These are phyloP conservation scores for Notospermus geniculatus DNA, from an alignment of 1,140 invertebrate genomes.

Conservation along the genomic window DNA sequence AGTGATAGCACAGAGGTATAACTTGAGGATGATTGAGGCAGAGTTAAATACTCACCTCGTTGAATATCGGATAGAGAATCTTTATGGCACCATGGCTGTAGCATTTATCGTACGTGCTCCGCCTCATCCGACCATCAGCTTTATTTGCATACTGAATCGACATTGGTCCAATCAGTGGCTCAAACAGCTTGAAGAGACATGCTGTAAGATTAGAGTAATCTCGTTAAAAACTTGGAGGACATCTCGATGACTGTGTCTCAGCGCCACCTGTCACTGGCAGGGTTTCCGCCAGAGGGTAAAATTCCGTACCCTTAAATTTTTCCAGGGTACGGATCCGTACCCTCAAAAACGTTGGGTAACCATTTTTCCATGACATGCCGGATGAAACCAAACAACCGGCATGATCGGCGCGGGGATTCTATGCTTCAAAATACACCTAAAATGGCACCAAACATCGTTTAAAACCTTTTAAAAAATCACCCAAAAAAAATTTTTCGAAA, in stretches of 20 bases:
- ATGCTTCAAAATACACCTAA: too few relatives aligned
- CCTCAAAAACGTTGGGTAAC: too few relatives aligned
- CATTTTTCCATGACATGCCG: too few relatives aligned
- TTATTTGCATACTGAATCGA: constrained; percentile 14
- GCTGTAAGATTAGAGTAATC: constrained; percentile 18
- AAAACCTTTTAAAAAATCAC: too few relatives aligned
- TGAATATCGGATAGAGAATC: not conserved
- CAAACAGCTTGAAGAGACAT: constrained; percentile 22
- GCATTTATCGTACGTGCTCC: not conserved
- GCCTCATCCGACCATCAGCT: not conserved
- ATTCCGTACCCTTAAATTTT: too few relatives aligned
- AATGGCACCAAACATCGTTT: too few relatives aligned
- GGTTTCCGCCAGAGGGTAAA: too few relatives aligned
- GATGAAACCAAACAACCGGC: not conserved
- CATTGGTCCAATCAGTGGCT: constrained; percentile 20
- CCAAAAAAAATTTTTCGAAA: too few relatives aligned
- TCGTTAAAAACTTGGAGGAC: not conserved
- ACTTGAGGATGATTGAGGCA: not conserved
- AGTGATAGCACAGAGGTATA: constrained; percentile 2
- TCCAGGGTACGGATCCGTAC: too few relatives aligned
- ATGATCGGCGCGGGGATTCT: too few relatives aligned
- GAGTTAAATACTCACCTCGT: not conserved
- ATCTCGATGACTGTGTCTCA: too few relatives aligned
- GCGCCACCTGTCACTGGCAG: too few relatives aligned
- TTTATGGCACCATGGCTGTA: not conserved